These are phyloP conservation scores for Mantis religiosa DNA, from an alignment of 2,888 invertebrate species.

Conservation along the genomic window DNA sequence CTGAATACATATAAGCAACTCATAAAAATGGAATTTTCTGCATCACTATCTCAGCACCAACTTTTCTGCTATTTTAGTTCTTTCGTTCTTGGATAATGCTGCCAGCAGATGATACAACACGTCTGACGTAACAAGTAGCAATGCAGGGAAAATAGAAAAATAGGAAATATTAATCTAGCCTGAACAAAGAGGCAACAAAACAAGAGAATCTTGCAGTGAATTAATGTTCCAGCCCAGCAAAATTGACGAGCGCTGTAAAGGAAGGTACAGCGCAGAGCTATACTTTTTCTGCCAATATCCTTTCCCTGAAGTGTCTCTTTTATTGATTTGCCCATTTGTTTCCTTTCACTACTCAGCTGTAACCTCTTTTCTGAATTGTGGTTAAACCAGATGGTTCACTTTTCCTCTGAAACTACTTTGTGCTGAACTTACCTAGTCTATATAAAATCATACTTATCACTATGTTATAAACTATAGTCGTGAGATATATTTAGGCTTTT, in stretches of 20 bases:
- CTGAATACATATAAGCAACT: no score
- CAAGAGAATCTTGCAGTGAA: neutral
- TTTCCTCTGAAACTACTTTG: no score
- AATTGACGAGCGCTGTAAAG: neutral
- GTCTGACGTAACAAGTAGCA: neutral
- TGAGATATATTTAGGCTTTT: no score
- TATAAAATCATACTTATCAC: no score
- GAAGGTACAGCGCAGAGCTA: neutral
- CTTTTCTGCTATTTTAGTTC: no score
- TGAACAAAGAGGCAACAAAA: neutral
- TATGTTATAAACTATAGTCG: no score
- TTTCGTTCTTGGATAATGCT: no score
- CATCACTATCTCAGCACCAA: no score
- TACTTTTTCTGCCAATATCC: neutral
- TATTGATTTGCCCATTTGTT: neutral
- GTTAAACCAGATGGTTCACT: neutral
- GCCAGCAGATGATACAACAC: no score
- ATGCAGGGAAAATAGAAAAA: neutral
- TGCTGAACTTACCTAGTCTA: no score
- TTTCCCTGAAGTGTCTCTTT: neutral
- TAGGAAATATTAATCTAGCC: neutral
- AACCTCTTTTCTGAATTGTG: neutral
- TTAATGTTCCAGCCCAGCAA: neutral
- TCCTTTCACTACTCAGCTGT: neutral
- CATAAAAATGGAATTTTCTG: no score